Evolutionary conservation across 1,140 invertebrate species (phyloP).

Genomic region (Dinothrombium tinctorium): DNA sequence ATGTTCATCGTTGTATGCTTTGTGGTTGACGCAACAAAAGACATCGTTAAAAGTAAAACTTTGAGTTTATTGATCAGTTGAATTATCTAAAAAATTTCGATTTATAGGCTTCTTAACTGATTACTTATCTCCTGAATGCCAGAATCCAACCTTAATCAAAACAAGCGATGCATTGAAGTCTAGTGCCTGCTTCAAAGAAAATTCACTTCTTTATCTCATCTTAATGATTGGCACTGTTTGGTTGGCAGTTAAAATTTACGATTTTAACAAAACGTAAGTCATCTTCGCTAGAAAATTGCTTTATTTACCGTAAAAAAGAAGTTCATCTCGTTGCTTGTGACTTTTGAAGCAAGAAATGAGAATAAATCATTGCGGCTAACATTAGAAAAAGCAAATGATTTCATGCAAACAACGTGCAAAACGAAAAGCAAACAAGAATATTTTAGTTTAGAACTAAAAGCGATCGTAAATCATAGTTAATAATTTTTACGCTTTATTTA

Average conservation of each 20-base stretch:
- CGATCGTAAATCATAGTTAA: too few relatives aligned
- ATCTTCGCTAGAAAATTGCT: too few relatives aligned
- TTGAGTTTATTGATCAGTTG: neutral
- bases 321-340: neutral
- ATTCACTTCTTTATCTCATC: slow-evolving; percentile 32
- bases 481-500: neutral
- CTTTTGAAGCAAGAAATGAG: too few relatives aligned
- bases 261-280: slow-evolving; percentile 30
- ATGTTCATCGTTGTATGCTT: slow-evolving; percentile 29
- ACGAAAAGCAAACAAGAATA: too few relatives aligned
- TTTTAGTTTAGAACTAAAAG: too few relatives aligned
- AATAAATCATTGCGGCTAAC: too few relatives aligned
- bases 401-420: too few relatives aligned
- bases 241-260: slow-evolving; percentile 32
- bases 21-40: slow-evolving; percentile 25
- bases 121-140: slow-evolving; percentile 23
- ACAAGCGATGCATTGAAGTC: neutral
- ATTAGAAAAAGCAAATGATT: too few relatives aligned
- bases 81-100: neutral
- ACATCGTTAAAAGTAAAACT: slow-evolving; percentile 26
- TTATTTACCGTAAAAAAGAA: neutral
- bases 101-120: slow-evolving; percentile 28
- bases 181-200: slow-evolving; percentile 26
- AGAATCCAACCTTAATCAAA: slow-evolving; percentile 3
- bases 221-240: slow-evolving; percentile 37